A percentile compares a stretch with the other conserved stretches of the same genome.
Conservation (phyloP, 2,113 vertebrate species). For the Podarcis muralis region DNA sequence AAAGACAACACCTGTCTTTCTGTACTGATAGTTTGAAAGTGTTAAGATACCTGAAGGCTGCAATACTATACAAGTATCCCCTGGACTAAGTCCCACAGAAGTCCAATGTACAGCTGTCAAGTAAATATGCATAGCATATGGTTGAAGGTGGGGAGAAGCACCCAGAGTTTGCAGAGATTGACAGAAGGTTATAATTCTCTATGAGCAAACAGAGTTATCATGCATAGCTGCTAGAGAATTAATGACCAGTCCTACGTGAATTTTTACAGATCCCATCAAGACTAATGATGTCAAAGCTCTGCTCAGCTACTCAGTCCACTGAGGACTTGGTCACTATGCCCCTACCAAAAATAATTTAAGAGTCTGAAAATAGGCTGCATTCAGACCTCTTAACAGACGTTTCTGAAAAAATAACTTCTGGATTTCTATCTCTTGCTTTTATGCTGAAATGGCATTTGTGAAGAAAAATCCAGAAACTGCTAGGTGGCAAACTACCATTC, state of each 20-base stretch:
- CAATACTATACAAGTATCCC: neutral
- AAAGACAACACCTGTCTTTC: neutral
- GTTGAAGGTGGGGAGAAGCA: neutral
- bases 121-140: neutral
- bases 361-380: neutral
- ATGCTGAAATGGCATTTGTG: neutral
- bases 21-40: too few species aligned
- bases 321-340: neutral
- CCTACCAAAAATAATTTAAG: neutral
- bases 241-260: neutral
- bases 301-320: neutral
- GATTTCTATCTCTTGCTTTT: neutral
- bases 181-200: neutral
- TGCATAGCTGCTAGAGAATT: neutral
- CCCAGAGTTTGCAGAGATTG: neutral
- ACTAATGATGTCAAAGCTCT: neutral
- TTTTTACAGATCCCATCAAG: neutral
- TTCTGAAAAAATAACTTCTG: neutral
- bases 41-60: neutral
- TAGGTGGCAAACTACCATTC: neutral
- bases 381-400: neutral
- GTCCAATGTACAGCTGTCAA: too few species aligned
- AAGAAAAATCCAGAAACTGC: neutral
- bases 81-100: neutral
- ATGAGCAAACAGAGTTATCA: neutral